These are phyloP conservation scores for Burhinus oedicnemus DNA, from an alignment of 2,113 vertebrate genomes.

Conservation along the genomic window DNA sequence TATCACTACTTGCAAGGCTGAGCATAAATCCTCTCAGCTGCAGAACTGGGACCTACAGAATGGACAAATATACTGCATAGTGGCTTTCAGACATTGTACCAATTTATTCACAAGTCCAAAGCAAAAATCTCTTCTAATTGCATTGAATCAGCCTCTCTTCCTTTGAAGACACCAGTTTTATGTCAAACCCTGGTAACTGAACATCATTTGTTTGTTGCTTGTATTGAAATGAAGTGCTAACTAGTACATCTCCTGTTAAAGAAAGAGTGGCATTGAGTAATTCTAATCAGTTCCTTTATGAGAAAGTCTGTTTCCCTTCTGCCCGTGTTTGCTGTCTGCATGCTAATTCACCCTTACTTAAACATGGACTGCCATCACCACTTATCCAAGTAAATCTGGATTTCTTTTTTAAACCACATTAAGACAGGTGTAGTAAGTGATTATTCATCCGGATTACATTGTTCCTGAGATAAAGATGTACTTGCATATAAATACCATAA, in stretches of 20 bases:
- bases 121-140: background rate
- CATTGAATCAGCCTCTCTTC: background rate
- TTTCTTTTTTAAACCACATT: background rate
- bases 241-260: slow-evolving; percentile 42
- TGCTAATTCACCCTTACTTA: slow-evolving; percentile 53
- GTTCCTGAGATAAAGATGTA: background rate
- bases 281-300: slow-evolving; percentile 49
- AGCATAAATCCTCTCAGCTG: background rate
- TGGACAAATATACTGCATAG: background rate
- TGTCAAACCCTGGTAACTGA: slow-evolving; percentile 20
- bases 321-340: slow-evolving; percentile 48
- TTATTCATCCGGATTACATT: background rate
- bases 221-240: slow-evolving; percentile 47
- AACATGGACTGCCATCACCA: background rate
- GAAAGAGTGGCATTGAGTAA: slow-evolving; percentile 25
- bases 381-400: background rate
- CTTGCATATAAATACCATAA: background rate
- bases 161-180: slow-evolving; percentile 4
- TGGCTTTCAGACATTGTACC: background rate
- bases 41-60: background rate
- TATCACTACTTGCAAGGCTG: background rate
- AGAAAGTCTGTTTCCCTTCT: slow-evolving; percentile 60
- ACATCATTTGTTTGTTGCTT: slow-evolving; percentile 35
- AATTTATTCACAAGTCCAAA: background rate
- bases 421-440: background rate